Conservation (phyloP, 2,888 invertebrate species). For the Andrena dorsata region DNA sequence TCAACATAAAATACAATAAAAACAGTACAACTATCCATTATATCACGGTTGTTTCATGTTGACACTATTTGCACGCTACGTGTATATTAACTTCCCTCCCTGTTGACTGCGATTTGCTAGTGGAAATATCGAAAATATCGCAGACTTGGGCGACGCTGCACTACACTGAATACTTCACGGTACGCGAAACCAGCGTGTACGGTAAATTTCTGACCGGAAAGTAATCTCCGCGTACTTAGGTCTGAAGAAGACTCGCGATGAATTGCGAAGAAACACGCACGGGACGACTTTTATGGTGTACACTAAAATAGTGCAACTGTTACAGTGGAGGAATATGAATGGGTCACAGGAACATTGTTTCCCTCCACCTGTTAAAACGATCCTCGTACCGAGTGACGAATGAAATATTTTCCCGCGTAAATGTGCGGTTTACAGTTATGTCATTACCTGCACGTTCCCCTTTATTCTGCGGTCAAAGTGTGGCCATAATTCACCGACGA, state of each 20-base stretch:
- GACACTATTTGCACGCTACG: too few species aligned
- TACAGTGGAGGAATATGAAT: background rate
- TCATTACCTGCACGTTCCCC: background rate
- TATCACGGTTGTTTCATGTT: too few species aligned
- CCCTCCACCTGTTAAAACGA: background rate
- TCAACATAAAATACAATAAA: too few species aligned
- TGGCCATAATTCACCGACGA: background rate
- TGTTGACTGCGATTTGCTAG: too few species aligned
- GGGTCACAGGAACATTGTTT: background rate
- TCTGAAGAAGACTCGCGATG: slow-evolving; percentile 12
- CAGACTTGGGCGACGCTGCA: slow-evolving; percentile 1
- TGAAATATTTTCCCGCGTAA: slow-evolving; percentile 27
- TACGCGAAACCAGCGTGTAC: slow-evolving; percentile 45
- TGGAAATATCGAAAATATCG: background rate
- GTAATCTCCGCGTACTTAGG: slow-evolving; percentile 18
- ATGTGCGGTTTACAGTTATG: slow-evolving; percentile 34
- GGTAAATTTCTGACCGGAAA: slow-evolving; percentile 60
- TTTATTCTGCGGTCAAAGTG: background rate
- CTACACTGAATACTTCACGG: slow-evolving; percentile 45
- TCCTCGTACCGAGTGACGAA: background rate
- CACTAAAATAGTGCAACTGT: slow-evolving; percentile 1
- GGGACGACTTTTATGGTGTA: background rate
- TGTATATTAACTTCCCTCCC: too few species aligned
- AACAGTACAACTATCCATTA: too few species aligned
- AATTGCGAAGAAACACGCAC: slow-evolving; percentile 31